Base-by-base conservation (phyloP, 1,140 invertebrate genomes). In the Homalodisca vitripennis region DNA sequence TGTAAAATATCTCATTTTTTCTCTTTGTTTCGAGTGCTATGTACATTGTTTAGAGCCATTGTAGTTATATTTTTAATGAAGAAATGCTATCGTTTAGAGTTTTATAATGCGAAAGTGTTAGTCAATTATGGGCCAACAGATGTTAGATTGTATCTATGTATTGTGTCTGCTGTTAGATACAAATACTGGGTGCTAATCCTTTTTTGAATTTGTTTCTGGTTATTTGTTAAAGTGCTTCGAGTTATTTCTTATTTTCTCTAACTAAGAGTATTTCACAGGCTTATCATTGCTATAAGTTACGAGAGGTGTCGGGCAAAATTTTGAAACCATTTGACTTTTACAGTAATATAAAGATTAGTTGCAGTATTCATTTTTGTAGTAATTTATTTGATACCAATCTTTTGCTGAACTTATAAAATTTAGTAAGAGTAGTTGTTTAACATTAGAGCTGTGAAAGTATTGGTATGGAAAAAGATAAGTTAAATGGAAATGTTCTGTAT, bases 181-280 rank as follows among this genome's bases (percentile, higher is more conserved):
- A n/a, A n/a, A n/a, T n/a, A n/a, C n/a, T n/a, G n/a, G n/a, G n/a
- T n/a, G n/a, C n/a, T n/a, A n/a, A n/a, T n/a, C n/a, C n/a, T n/a
- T n/a, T n/a, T n/a, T n/a, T n/a, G n/a, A n/a, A n/a, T n/a, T n/a
- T n/a, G n/a, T n/a, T n/a, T n/a, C n/a, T n/a, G n/a, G n/a, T n/a
- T n/a, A n/a, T 51, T 51, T 20, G n/a, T 51, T 51, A 20, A 22
- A 60, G 55, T 60, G 24, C 55, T 60, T 30, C 24, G 55, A 17
- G 24, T 30, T 24, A 60, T 22, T 30, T 60, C 3, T 22, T 14
- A 22, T 53, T 60, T 26, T 60, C 26, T 60, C 34, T 30, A 60
- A 30, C 55, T 60, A 10, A 60, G 55, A 60, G 55, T 60, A 60
- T 60, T 60, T 60, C 55, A 60, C 24, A 60, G 24, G 55, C 55